These are phyloP conservation scores for Hoplodrina blanda DNA, from an alignment of 2,888 invertebrate genomes.

Conservation along the genomic window DNA sequence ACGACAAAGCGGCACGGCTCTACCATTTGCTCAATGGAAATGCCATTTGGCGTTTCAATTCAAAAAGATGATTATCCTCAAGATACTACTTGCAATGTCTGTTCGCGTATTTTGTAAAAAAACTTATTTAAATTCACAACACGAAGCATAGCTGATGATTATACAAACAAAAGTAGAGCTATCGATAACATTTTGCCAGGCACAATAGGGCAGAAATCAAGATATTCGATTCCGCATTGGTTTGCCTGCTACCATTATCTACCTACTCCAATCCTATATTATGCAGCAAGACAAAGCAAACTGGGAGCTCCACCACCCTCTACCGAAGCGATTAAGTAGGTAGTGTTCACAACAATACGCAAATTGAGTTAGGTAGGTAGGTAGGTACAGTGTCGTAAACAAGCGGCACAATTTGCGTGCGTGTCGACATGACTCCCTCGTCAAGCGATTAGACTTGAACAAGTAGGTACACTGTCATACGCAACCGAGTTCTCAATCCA, in stretches of 20 bases:
- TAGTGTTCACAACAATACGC: constrained; percentile 64
- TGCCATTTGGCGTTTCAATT: constrained; percentile 79
- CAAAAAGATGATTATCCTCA: constrained; percentile 65
- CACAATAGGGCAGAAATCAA: background rate
- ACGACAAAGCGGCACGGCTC: constrained; percentile 81
- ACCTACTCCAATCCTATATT: constrained; percentile 22
- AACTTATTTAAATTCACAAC: constrained; percentile 11
- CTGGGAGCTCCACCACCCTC: constrained; percentile 33
- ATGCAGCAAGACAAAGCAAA: constrained; percentile 40
- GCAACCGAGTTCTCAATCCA: constrained; percentile 70
- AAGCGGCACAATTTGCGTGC: constrained; percentile 78
- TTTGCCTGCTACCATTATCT: constrained; percentile 3
- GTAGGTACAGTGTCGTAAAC: constrained; percentile 74
- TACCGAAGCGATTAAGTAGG: constrained; percentile 66
- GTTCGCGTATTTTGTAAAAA: constrained; percentile 13
- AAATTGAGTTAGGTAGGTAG: constrained; percentile 78
- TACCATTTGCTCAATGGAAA: constrained; percentile 79
- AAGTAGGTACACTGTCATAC: constrained; percentile 71
- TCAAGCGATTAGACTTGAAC: constrained; percentile 76
- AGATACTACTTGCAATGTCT: constrained; percentile 42
- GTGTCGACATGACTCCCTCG: constrained; percentile 71
- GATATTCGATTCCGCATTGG: constrained; percentile 9
- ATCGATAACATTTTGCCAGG: constrained; percentile 13
- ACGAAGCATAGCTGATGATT: constrained; percentile 20
- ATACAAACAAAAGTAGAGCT: background rate